Base-by-base conservation (phyloP, 2,888 invertebrate species). In the Camptogramma bilineatum region DNA sequence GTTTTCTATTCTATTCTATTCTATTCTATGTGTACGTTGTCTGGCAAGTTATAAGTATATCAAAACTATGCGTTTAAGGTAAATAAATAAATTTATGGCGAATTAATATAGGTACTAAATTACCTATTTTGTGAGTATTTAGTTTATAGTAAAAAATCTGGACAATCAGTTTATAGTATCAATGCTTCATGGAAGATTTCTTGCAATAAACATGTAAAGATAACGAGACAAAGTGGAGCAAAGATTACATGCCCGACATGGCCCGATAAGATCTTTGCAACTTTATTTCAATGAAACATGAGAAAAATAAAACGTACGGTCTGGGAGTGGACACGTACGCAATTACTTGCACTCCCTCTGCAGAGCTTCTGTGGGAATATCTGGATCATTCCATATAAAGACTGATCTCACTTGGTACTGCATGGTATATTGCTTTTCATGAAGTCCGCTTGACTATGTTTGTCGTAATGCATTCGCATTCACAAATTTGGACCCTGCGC, bases 321-420 rank as follows among this genome's bases (percentile, higher is more conserved):
- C 67, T 64, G 68, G 52, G 72, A 78, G 73, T 78, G 78, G 77
- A 78, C 83, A 79, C 76, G 75, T 76, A 61, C 73, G 80, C 79
- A 83, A 85, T 85, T 85, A 85, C 77, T 76, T 66, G 69, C 69
- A 62, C 73, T 73, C 76, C 72, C 62, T 72, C 74, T 70, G 16
- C 17, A 34, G 13, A 66, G 62, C 53, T 51, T 54, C 24, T 52
- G 50, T 9, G 28, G 48, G 44, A 52, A 52, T 19, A 62, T 47
- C 62, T 59, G 24, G 42, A 2, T 58, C 24, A 62, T 55, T 62
- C 31, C 13, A 42, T 50, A 46, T 24, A 1, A 21, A 52, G 9
- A 5, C 8, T n/a, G 31, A 18, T 34, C 2, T 4, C 13, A 28
- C 28, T 4, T 8, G 7, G 7, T 28, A 8, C 28, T 5, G 28